These are phyloP conservation scores for Cyclura pinguis DNA, from an alignment of 2,797 vertebrate genomes.

Conservation along the genomic window DNA sequence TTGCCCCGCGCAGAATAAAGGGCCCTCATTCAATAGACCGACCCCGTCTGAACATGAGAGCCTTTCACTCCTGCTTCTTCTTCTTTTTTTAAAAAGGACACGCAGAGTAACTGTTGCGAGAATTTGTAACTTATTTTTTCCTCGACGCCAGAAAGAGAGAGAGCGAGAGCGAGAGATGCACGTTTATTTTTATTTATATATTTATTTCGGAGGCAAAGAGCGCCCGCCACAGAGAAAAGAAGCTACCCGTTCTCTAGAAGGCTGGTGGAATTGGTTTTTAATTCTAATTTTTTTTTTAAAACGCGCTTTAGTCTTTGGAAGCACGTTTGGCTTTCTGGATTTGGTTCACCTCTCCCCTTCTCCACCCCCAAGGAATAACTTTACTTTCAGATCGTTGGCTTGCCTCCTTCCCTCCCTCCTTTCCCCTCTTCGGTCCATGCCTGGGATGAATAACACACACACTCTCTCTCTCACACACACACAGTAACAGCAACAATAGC, in stretches of 20 bases:
- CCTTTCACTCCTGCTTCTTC: neutral
- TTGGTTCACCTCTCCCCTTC: too few species aligned
- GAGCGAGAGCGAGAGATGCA: too few species aligned
- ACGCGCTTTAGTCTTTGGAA: neutral
- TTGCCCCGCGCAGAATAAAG: conserved; percentile 94
- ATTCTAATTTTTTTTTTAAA: neutral
- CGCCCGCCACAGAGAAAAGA: too few species aligned
- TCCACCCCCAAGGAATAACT: neutral
- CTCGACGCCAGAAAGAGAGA: conserved; percentile 61
- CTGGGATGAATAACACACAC: neutral
- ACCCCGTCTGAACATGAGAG: conserved; percentile 87
- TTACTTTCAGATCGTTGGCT: too few species aligned
- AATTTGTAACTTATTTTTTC: conserved; percentile 81
- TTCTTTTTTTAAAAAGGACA: conserved; percentile 74
- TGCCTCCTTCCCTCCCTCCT: too few species aligned
- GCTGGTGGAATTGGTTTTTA: too few species aligned
- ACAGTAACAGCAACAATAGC: conserved; percentile 55
- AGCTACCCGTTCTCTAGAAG: too few species aligned
- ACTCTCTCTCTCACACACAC: conserved; percentile 35
- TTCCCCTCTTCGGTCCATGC: neutral
- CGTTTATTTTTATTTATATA: too few species aligned
- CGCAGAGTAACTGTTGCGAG: conserved; percentile 92
- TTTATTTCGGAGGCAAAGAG: too few species aligned
- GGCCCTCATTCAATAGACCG: conserved; percentile 91
- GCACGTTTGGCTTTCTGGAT: too few species aligned